Conservation (phyloP, 2,888 invertebrate genomes). For the Cheilosia pagana region DNA sequence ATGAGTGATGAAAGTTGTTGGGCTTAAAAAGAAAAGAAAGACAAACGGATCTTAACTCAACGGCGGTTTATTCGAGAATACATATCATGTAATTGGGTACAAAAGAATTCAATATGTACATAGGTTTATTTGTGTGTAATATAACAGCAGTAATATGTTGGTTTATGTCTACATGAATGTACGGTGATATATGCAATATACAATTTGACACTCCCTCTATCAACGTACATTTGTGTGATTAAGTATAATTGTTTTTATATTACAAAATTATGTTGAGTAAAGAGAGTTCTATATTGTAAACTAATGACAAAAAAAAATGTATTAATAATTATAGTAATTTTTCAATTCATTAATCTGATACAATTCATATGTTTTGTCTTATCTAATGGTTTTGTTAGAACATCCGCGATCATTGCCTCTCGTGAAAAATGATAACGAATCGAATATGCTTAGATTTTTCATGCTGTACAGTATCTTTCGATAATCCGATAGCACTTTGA, state of each 20-base stretch:
- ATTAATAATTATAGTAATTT: neutral
- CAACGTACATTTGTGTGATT: neutral
- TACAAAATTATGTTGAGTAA: neutral
- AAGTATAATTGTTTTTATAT: neutral
- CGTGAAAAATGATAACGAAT: slow-evolving; percentile 26
- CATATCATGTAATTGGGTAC: no score
- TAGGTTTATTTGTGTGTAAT: no score
- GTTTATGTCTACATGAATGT: no score
- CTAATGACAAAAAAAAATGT: neutral
- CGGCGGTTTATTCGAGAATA: no score
- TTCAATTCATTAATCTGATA: slow-evolving; percentile 5
- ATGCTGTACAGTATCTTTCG: slow-evolving; percentile 1
- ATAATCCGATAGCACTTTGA: slow-evolving; percentile 17
- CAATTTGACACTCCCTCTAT: slow-evolving; percentile 4
- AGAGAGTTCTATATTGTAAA: no score
- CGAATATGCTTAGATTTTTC: slow-evolving; percentile 9
- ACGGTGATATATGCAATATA: no score
- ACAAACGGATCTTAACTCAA: no score
- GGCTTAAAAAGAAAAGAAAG: no score
- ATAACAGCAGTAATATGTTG: no score
- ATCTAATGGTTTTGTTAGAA: slow-evolving; percentile 18
- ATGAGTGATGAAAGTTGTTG: no score
- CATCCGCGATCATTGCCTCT: slow-evolving; percentile 19
- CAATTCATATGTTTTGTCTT: slow-evolving; percentile 1
- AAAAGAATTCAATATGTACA: no score